Conservation (phyloP, 2,888 invertebrate species). For the Volucella inanis region DNA sequence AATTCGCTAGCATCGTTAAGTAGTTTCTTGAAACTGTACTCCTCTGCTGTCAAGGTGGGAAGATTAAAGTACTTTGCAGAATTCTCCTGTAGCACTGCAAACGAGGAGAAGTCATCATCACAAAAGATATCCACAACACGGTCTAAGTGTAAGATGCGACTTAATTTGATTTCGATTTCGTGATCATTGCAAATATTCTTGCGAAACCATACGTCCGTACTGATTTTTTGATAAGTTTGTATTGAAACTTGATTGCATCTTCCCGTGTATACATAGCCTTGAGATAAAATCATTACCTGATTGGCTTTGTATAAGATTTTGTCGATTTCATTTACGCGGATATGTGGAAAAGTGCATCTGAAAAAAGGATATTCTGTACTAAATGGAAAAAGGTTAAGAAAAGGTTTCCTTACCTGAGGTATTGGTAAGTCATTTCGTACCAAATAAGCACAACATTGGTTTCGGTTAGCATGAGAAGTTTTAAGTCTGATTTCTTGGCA, state of each 20-base stretch:
- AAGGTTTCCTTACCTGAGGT: constrained; percentile 78
- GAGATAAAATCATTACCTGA: constrained; percentile 80
- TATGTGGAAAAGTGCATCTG: constrained; percentile 80
- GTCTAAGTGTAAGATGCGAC: constrained; percentile 88
- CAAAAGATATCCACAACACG: constrained; percentile 88
- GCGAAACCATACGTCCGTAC: constrained; percentile 78
- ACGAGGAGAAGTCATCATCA: constrained; percentile 90
- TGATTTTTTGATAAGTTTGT: constrained; percentile 78
- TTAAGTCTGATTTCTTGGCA: constrained; percentile 79
- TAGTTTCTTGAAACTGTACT: constrained; percentile 83
- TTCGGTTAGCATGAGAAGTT: constrained; percentile 80
- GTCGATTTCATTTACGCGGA: constrained; percentile 79
- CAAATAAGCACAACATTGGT: constrained; percentile 81
- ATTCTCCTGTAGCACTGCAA: constrained; percentile 87
- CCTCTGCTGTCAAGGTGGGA: constrained; percentile 79
- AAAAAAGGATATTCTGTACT: not conserved
- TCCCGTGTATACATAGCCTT: constrained; percentile 80
- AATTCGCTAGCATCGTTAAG: constrained; percentile 86
- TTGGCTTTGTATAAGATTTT: constrained; percentile 80
- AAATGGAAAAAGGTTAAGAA: not conserved
- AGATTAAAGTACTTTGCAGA: constrained; percentile 80
- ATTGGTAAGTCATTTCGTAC: constrained; percentile 82
- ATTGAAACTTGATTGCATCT: constrained; percentile 82
- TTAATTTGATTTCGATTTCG: constrained; percentile 87
- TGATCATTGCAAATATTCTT: constrained; percentile 85